Evolutionary conservation across 2,113 vertebrate genomes (phyloP), one percentile per base, ranked within the genome.

Genomic region (Tympanuchus pallidicinctus): DNA sequence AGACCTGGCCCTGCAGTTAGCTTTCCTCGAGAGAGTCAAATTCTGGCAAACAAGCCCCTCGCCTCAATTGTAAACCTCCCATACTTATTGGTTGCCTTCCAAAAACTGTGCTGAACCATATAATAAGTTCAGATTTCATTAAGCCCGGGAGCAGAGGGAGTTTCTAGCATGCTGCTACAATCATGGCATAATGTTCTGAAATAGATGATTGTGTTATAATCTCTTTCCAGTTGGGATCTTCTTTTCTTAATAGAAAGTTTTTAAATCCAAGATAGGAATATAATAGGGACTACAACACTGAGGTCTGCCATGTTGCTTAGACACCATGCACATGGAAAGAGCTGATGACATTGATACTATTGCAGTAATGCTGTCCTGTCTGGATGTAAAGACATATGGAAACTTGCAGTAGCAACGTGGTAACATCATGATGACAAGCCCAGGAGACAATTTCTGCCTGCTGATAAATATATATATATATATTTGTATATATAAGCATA

Each of bases 121-220:
- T 82, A 93, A 94, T 86, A 93, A 90, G 87, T 96, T 93, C 82
- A 88, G 89, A 95, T 92, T 93, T 94, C 95, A 94, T 95, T 92
- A 95, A 96, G 89, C 88, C 81, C 3, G 0, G 74, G 89, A 96
- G 91, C 87, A 64, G 61, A 83, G 91, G 86, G 92, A 92, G 78
- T 88, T 93, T 84, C 61, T 88, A 90, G 82, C 61, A 82, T 60
- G 74, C 87, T 93, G 76, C 81, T 90, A 72, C 93, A 95, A 79
- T 89, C 84, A 74, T 70, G 67, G 79, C 66, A 72, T 92, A 89
- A 88, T 91, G 75, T 78, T 94, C 81, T 94, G 90, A 97, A 94
- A 78, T 2, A 15, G 60, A 85, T 86, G 78, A 93, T 90, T 93
- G 74, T 77, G 85, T 93, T 97, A 91, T 89, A 95, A 93, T 94